Evolutionary conservation across 2,797 vertebrate genomes (phyloP).

Genomic region (Halcyon badia): DNA sequence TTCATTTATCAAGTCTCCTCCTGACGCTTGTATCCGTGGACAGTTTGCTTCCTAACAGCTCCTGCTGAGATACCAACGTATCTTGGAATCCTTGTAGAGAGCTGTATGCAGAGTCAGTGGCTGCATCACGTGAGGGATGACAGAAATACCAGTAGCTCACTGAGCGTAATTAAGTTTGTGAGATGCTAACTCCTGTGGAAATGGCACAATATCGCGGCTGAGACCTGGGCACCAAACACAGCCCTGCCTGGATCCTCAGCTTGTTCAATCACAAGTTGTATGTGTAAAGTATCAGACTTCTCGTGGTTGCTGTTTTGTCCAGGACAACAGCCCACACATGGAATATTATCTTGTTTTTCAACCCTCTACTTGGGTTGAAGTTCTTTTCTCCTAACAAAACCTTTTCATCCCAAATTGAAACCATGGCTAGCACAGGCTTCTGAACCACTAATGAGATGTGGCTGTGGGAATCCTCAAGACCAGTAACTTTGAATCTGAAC

Average conservation of each 20-base stretch:
- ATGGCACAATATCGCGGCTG: not conserved
- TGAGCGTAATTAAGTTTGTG: not conserved
- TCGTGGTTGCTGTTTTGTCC: not conserved
- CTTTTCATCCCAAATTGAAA: conserved; percentile 57
- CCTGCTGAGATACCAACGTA: not conserved
- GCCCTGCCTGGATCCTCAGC: not conserved
- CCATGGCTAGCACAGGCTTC: not conserved
- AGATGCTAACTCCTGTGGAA: not conserved
- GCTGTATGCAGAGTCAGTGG: not conserved
- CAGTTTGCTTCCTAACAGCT: not conserved
- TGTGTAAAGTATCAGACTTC: not conserved
- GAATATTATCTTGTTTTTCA: conserved; percentile 21
- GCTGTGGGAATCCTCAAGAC: conserved; percentile 74
- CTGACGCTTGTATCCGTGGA: not conserved
- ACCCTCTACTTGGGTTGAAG: not conserved
- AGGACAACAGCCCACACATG: conserved; percentile 11
- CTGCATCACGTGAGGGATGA: not conserved
- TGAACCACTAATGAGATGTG: conserved; percentile 61
- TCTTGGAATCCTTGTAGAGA: not conserved
- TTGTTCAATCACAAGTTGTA: not conserved
- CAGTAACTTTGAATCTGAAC: conserved; percentile 63
- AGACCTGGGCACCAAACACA: not conserved
- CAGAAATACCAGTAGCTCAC: not conserved
- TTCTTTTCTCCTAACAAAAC: conserved; percentile 19
- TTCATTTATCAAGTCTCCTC: not conserved